A percentile compares a stretch with the other conserved stretches of the same genome.
Evolutionary conservation across 2,888 invertebrate genomes (phyloP).

Genomic region (Diadegma fenestrale): DNA sequence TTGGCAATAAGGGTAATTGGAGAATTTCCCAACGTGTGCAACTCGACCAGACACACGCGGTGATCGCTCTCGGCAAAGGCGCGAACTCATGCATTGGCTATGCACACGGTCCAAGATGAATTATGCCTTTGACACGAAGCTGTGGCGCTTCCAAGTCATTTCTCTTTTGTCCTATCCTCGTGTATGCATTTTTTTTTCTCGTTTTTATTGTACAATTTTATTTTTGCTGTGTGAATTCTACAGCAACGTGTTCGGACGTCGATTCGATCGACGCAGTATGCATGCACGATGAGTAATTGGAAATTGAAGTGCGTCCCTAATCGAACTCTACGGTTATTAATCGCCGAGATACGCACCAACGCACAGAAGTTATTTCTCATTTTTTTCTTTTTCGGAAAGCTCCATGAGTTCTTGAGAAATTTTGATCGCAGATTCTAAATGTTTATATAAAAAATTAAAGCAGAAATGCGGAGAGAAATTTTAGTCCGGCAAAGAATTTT

Average conservation of each 20-base stretch:
- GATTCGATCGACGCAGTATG: slow-evolving; percentile 2
- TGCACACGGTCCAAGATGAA: slow-evolving; percentile 46
- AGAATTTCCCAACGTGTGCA: slow-evolving; percentile 74
- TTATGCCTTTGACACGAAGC: slow-evolving; percentile 60
- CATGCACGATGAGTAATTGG: slow-evolving; percentile 50
- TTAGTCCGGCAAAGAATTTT: not conserved
- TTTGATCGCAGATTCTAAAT: not conserved
- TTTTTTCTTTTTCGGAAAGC: slow-evolving; percentile 1
- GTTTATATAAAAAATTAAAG: not conserved
- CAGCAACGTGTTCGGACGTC: slow-evolving; percentile 19
- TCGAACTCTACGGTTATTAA: slow-evolving; percentile 37
- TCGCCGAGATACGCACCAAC: slow-evolving; percentile 13
- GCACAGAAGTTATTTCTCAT: slow-evolving; percentile 26
- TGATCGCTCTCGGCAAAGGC: slow-evolving; percentile 32
- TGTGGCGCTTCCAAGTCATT: slow-evolving; percentile 41
- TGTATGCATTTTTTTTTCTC: slow-evolving; percentile 35
- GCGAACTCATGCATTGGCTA: slow-evolving; percentile 32
- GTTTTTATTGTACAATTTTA: slow-evolving; percentile 25
- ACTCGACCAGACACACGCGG: slow-evolving; percentile 66
- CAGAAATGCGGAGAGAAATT: not conserved
- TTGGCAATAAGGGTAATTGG: slow-evolving; percentile 78
- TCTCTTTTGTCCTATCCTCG: slow-evolving; percentile 47
- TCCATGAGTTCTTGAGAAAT: not conserved
- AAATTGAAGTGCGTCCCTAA: slow-evolving; percentile 44
- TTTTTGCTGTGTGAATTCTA: slow-evolving; percentile 26